These are phyloP conservation scores for Drosophila virilis DNA, from an alignment of 1,140 invertebrate species.

Conservation along the genomic window DNA sequence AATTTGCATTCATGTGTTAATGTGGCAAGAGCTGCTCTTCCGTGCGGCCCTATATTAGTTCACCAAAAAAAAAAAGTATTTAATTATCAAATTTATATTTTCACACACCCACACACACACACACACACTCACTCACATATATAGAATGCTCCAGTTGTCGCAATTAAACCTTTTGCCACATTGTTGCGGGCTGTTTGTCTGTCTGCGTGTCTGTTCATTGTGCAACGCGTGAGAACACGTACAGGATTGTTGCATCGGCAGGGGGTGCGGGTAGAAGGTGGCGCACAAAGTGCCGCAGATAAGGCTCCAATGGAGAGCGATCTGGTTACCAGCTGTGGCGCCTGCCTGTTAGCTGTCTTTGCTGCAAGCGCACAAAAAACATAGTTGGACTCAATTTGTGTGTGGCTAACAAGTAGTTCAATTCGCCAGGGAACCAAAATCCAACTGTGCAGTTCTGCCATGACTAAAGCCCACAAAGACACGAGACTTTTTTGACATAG, in stretches of 20 bases:
- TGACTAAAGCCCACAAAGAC: neutral
- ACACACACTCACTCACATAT: neutral
- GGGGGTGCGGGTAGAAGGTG: neutral
- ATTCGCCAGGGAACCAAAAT: conserved; percentile 26
- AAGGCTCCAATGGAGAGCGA: conserved; percentile 47
- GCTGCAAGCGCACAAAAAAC: neutral
- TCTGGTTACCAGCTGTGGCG: conserved; percentile 6
- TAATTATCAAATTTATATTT: conserved; percentile 21
- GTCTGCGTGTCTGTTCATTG: conserved; percentile 30
- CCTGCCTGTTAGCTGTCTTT: conserved; percentile 8
- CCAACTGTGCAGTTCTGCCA: neutral
- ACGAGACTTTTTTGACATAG: neutral
- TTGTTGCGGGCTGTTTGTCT: conserved; percentile 16
- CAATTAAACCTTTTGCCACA: conserved; percentile 56
- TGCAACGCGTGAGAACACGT: conserved; percentile 66
- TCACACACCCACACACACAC: conserved; percentile 4
- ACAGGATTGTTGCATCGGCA: neutral
- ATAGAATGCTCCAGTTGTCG: conserved; percentile 50
- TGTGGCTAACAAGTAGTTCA: conserved; percentile 17
- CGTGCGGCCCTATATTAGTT: conserved; percentile 36
- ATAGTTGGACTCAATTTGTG: conserved; percentile 37
- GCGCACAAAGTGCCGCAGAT: conserved; percentile 56
- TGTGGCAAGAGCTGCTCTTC: conserved; percentile 29
- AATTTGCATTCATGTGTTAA: conserved; percentile 63
- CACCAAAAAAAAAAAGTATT: conserved; percentile 1